Evolutionary conservation across 2,888 invertebrate species (phyloP).

Genomic region (Listrodromus nycthemerus): DNA sequence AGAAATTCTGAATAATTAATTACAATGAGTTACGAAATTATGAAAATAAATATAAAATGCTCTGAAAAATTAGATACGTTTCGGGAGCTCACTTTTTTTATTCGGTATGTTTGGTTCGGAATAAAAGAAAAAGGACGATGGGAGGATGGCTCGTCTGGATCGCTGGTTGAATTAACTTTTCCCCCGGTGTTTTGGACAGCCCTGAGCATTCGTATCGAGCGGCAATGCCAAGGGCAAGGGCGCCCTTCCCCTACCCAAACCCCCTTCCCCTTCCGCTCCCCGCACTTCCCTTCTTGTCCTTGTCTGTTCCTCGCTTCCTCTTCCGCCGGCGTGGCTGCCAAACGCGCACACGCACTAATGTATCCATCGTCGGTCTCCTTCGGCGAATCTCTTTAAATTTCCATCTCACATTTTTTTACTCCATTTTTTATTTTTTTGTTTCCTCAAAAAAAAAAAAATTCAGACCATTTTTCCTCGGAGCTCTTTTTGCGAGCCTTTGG

Average conservation of each 20-base stretch:
- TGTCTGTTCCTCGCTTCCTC: slow-evolving; percentile 69
- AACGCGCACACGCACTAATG: slow-evolving; percentile 41
- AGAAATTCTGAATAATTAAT: too few relatives aligned
- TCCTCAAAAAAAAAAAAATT: too few relatives aligned
- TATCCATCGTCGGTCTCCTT: slow-evolving; percentile 38
- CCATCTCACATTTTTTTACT: slow-evolving; percentile 28
- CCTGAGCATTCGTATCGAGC: slow-evolving; percentile 84
- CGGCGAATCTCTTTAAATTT: slow-evolving; percentile 57
- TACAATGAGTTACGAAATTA: too few relatives aligned
- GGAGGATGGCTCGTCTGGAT: slow-evolving; percentile 48
- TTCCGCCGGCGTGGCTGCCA: slow-evolving; percentile 47
- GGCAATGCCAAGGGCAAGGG: slow-evolving; percentile 85
- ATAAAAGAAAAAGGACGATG: slow-evolving; percentile 27
- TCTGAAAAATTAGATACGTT: too few relatives aligned
- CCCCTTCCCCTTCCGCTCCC: slow-evolving; percentile 13
- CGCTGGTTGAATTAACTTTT: slow-evolving; percentile 59
- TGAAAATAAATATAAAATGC: too few relatives aligned
- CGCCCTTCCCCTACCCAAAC: slow-evolving; percentile 78
- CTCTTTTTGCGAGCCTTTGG: too few relatives aligned
- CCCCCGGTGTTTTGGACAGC: slow-evolving; percentile 81
- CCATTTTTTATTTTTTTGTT: not conserved
- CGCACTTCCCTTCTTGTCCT: slow-evolving; percentile 48
- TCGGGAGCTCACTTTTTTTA: too few relatives aligned
- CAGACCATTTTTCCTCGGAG: too few relatives aligned
- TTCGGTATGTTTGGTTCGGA: too few relatives aligned